These are phyloP conservation scores for Carassius auratus DNA, from an alignment of 2,113 vertebrate genomes.

Conservation along the genomic window DNA sequence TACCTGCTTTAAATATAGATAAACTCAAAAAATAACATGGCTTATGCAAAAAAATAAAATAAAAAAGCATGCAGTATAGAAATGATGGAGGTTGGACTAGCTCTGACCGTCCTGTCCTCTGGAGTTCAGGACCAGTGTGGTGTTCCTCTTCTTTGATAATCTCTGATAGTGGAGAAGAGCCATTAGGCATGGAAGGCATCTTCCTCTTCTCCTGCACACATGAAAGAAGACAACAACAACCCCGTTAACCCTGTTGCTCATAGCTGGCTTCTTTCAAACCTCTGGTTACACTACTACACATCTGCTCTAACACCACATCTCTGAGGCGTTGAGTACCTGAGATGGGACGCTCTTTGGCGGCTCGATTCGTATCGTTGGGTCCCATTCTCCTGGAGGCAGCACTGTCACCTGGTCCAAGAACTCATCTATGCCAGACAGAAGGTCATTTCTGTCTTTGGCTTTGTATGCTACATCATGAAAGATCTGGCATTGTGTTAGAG, in stretches of 20 bases:
- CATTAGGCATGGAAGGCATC: conserved; percentile 84
- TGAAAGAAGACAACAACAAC: neutral
- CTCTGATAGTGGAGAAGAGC: conserved; percentile 78
- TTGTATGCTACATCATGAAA: conserved; percentile 98
- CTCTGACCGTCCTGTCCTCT: conserved; percentile 90
- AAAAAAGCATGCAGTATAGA: neutral
- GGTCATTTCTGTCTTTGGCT: conserved; percentile 92
- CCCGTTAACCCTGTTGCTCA: neutral
- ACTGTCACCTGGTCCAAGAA: conserved; percentile 94
- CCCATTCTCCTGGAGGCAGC: conserved; percentile 86
- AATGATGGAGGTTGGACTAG: neutral
- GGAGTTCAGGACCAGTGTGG: conserved; percentile 88
- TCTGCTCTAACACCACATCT: too few species aligned
- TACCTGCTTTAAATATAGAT: neutral
- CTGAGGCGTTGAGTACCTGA: conserved; percentile 78
- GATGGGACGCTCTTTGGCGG: conserved; percentile 96
- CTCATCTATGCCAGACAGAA: conserved; percentile 95
- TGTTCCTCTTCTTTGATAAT: conserved; percentile 81
- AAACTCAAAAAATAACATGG: too few species aligned
- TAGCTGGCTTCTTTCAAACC: neutral
- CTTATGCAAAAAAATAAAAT: neutral
- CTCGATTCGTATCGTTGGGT: conserved; percentile 95
- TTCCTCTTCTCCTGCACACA: conserved; percentile 90
- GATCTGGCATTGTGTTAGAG: conserved; percentile 73
- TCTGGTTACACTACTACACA: neutral